Conservation (phyloP, 2,113 vertebrate species). For the Hirundichthys speculiger region DNA sequence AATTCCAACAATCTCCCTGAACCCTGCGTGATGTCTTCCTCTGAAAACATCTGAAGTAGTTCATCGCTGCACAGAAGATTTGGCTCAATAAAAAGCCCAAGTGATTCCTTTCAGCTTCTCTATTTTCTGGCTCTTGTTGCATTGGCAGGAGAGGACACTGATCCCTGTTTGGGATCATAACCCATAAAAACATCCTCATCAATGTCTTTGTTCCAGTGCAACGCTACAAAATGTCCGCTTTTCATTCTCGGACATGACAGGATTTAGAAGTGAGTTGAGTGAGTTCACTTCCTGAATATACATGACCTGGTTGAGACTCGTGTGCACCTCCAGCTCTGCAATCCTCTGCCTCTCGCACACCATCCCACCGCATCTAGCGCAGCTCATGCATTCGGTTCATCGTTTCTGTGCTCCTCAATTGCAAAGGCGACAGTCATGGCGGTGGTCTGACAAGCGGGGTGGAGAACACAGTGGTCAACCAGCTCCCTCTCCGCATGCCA, state of each 20-base stretch:
- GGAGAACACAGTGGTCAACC: constrained; percentile 51
- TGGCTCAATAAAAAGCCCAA: constrained; percentile 44
- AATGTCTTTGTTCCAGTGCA: constrained; percentile 24
- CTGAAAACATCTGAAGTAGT: constrained; percentile 36
- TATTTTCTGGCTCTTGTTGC: constrained; percentile 27
- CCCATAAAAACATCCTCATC: constrained; percentile 26
- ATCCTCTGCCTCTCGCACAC: constrained; percentile 27
- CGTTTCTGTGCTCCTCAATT: constrained; percentile 64
- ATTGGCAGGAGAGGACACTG: constrained; percentile 43
- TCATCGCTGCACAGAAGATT: constrained; percentile 39
- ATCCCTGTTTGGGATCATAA: constrained; percentile 50
- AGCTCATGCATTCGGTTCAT: constrained; percentile 54
- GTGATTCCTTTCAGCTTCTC: constrained; percentile 61
- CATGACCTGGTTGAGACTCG: constrained; percentile 44
- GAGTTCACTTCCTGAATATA: constrained; percentile 62
- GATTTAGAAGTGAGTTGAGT: constrained; percentile 25
- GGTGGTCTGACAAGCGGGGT: constrained; percentile 49
- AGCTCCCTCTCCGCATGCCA: constrained; percentile 23
- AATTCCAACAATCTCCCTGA: constrained; percentile 45
- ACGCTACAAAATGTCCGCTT: constrained; percentile 55
- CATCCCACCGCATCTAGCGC: constrained; percentile 45
- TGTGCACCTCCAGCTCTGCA: constrained; percentile 26
- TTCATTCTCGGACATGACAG: constrained; percentile 68
- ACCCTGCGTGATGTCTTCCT: constrained; percentile 33
- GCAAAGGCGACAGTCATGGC: constrained; percentile 58